Conservation (phyloP, 2,888 invertebrate species). For the Eledone cirrhosa region DNA sequence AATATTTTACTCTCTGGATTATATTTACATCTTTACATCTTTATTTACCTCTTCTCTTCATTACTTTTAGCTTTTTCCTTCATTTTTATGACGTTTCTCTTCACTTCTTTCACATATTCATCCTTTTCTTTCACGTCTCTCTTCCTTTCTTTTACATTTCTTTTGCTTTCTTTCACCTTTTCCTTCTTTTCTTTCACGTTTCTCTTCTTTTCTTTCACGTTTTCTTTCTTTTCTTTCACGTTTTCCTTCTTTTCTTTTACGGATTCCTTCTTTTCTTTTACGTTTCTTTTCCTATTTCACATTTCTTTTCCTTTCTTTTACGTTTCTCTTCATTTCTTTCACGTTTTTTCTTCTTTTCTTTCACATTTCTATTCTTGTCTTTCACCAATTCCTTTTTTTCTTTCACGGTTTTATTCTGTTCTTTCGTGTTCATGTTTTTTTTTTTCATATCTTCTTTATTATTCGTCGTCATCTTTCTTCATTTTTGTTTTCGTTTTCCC, state of each 20-base stretch:
- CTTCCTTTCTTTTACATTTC: not conserved
- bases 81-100: not conserved
- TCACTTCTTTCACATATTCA: not conserved
- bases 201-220: not conserved
- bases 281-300: not conserved
- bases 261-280: not conserved
- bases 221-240: not conserved
- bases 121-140: not conserved
- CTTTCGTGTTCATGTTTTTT: too few relatives aligned
- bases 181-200: not conserved
- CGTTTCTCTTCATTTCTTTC: not conserved
- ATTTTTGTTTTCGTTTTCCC: not conserved
- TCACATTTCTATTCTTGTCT: too few relatives aligned
- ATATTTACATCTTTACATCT: too few relatives aligned
- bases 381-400: too few relatives aligned
- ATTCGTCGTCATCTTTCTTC: too few relatives aligned
- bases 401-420: too few relatives aligned
- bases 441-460: too few relatives aligned
- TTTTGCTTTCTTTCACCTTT: not conserved
- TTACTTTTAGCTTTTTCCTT: not conserved
- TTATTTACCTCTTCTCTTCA: not conserved
- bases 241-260: not conserved
- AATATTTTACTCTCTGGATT: too few relatives aligned
- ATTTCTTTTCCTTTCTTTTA: not conserved
- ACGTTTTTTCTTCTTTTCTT: not conserved